Base-by-base conservation (phyloP, 2,888 invertebrate genomes). In the Agonopterix subpropinquella region DNA sequence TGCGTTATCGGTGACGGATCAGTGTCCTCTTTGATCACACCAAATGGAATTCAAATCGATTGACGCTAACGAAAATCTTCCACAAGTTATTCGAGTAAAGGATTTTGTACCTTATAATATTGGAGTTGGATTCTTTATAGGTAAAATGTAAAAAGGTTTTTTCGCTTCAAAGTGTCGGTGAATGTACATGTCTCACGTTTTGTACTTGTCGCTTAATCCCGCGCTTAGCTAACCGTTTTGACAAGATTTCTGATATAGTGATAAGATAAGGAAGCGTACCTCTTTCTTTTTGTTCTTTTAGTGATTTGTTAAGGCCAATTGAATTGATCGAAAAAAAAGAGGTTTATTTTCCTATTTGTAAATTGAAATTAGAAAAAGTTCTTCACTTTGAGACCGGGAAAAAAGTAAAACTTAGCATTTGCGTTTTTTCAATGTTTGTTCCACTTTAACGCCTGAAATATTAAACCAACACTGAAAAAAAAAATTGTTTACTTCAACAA, bases 211-310 rank as follows among this genome's bases (percentile, higher is more conserved):
- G 78, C 70, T 71, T 82, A 79, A 86, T 84, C 80, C 74, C 70
- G 77, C 72, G 80, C 80, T 87, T 82, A 86, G 78, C 84, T 87
- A 86, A 87, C 84, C 85, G 84, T 84, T 86, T 82, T 83, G 87
- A 86, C 86, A 84, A 77, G 75, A 79, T 81, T 82, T 77, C 58
- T 73, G 83, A 86, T 83, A 72, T 67, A 65, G 54, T 65, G 80
- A 80, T 77, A 78, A 73, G 80, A 80, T 77, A 78, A 73, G 64
- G 60, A 62, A 13, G 11, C 4, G 10, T 11, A 39, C 11, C 10
- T 39, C 39, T 39, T 63, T 64, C 70, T 65, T 62, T 61, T 55
- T 50, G 50, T 46, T 53, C 11, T 8, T 44, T 42, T 45, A 10
- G 36, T 5, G 35, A 41, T 18, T 35, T 41, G 13, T 8, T 41